A percentile compares a stretch with the other conserved stretches of the same genome.
These are phyloP conservation scores for Charina bottae DNA, from an alignment of 2,113 vertebrate genomes.

Conservation along the genomic window DNA sequence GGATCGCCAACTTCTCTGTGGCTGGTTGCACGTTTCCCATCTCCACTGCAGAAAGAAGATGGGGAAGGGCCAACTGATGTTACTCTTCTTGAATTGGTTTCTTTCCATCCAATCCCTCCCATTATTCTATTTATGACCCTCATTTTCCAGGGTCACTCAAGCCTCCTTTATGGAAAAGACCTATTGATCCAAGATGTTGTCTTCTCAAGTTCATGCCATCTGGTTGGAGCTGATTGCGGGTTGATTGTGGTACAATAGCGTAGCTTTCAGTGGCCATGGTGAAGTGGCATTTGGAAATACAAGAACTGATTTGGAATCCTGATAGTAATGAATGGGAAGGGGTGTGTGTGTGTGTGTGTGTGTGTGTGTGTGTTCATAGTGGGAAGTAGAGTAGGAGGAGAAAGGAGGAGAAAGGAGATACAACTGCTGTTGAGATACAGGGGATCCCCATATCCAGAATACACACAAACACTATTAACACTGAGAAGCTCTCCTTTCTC, in stretches of 20 bases:
- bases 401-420: neutral
- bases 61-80: neutral
- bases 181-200: neutral
- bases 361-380: neutral
- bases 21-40: constrained; percentile 75
- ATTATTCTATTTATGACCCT: too few species aligned
- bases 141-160: neutral
- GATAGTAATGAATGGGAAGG: neutral
- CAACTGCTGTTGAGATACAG: neutral
- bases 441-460: neutral
- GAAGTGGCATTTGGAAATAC: neutral
- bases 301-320: neutral
- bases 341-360: neutral
- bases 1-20: constrained; percentile 77
- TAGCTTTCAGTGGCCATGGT: neutral
- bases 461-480: neutral
- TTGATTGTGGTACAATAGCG: too few species aligned
- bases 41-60: constrained; percentile 60
- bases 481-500: neutral
- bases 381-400: neutral
- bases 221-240: neutral
- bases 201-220: neutral
- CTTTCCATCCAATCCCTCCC: neutral
- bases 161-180: neutral
- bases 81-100: neutral